Base-by-base conservation (phyloP, 2,888 invertebrate species). In the Ennomos fuscantarius region DNA sequence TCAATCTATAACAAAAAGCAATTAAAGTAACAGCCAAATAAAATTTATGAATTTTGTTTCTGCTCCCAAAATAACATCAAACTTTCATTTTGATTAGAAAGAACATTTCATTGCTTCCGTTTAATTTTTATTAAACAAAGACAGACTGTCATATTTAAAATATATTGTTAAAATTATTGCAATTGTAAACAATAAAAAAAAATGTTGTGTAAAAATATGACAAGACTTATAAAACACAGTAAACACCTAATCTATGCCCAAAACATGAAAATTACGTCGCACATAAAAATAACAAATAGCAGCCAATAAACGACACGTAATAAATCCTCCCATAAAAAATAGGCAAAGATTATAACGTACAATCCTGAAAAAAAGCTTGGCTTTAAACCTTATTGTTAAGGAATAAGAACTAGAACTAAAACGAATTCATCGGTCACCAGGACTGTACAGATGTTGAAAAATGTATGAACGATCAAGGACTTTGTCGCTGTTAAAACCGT, bases 251-350 rank as follows among this genome's bases (percentile, higher is more conserved):
- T 57, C 58, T 54, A 54, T 59, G 53, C 57, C 58, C 50, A 35
- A 51, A 40, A 54, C 53, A 52, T 52, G 47, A 56, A 56, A 56
- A 55, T 55, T 50, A 55, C 45, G 49, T 49, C 36, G 36, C 57
- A 60, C 60, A 69, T 66, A 64, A 65, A 67, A 63, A 62, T 69
- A 67, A 69, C 67, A 61, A 69, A 67, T 69, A 64, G 64, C 55
- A 46, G 51, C 62, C 65, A 65, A 67, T 69, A 69, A 69, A 58
- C 56, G 49, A 60, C 69, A 67, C 67, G 55, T 69, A 63, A 65
- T 69, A 69, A 69, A 69, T 69, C 59, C 60, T 58, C 31, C 57
- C 59, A 56, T 66, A 66, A 64, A 63, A 67, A 68, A 68, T 60
- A 64, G 65, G 60, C 60, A 55, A 41, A 62, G 65, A 68, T 65